Conservation (phyloP, 1,140 invertebrate species). For the Argopecten irradians region DNA sequence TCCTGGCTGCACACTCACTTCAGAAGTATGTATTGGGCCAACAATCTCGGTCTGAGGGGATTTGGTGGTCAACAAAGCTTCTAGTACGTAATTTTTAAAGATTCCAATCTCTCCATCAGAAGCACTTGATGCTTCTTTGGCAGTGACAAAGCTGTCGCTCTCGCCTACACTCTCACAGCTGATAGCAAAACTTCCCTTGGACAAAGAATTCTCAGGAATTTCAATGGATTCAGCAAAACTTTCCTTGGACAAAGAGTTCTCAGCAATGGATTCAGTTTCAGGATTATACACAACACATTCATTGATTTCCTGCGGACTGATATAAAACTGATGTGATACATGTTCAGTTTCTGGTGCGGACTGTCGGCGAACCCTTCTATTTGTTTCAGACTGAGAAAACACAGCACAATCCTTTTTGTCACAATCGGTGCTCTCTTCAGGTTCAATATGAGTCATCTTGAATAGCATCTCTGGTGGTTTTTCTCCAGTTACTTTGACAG, state of each 20-base stretch:
- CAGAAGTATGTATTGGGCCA: not conserved
- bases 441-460: not conserved
- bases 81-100: not conserved
- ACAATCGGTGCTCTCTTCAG: no score
- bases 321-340: not conserved
- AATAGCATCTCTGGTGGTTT: not conserved
- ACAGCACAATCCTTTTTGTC: no score
- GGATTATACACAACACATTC: not conserved
- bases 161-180: not conserved
- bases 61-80: not conserved
- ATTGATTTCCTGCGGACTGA: not conserved
- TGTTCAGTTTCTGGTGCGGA: not conserved
- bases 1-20: not conserved
- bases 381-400: no score
- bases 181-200: not conserved
- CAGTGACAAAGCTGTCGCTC: not conserved
- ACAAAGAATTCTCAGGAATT: not conserved
- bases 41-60: not conserved
- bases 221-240: not conserved
- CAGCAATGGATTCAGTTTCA: not conserved
- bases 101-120: constrained; percentile 6
- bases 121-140: not conserved
- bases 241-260: not conserved
- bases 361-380: not conserved
- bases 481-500: not conserved